A percentile compares a stretch with the other conserved stretches of the same genome.
phyloP scores from a whole-genome alignment of 2,113 vertebrate genomes.

The Cinclus cinclus region DNA sequence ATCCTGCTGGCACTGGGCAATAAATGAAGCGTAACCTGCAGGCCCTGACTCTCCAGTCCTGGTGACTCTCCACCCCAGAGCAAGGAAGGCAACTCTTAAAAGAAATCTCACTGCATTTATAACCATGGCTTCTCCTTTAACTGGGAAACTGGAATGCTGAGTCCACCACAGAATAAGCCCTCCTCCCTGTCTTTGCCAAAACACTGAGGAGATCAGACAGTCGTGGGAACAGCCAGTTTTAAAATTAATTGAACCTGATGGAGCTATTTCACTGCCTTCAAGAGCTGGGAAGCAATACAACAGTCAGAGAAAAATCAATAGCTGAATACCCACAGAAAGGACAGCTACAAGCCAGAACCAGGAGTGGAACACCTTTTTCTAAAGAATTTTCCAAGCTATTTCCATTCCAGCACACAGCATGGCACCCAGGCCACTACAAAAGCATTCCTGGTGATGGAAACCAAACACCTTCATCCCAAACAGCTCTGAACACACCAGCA shows the following conservation, averaged over 20 bases:
- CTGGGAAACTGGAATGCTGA: neutral
- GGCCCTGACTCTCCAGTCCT: neutral
- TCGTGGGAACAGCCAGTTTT: neutral
- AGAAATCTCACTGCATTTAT: neutral
- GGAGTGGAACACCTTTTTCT: neutral
- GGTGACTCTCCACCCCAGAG: neutral
- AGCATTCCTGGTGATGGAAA: neutral
- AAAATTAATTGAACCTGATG: neutral
- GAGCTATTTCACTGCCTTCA: neutral
- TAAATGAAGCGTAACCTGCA: neutral
- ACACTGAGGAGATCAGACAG: neutral
- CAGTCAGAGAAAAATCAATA: neutral
- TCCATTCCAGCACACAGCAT: neutral
- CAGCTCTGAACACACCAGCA: neutral
- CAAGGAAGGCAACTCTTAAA: neutral
- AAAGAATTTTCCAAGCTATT: neutral
- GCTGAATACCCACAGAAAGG: neutral
- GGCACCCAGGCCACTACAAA: neutral
- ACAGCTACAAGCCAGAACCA: neutral
- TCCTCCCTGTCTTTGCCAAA: neutral
- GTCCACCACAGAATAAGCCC: neutral
- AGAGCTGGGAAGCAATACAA: neutral
- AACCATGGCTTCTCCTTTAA: neutral
- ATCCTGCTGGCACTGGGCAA: neutral
- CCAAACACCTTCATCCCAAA: neutral